phyloP scores from a whole-genome alignment of 2,797 vertebrate species.

The Gadopsis marmoratus region DNA sequence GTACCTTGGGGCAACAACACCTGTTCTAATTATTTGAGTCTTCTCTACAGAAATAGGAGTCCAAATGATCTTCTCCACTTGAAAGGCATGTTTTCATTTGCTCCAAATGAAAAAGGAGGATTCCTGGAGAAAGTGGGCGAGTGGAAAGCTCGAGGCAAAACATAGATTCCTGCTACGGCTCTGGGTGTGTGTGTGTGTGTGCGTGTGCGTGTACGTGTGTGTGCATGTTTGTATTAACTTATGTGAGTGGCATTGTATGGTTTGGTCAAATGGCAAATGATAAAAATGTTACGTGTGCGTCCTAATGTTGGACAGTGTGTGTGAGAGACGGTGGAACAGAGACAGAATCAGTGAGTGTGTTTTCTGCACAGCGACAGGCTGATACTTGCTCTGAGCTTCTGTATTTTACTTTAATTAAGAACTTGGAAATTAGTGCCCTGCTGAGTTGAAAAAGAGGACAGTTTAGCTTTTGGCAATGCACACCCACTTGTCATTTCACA shows the following conservation, averaged over 20 bases:
- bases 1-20: conserved; percentile 43
- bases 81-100: conserved; percentile 74
- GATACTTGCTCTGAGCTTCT: conserved; percentile 34
- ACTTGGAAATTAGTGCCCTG: conserved; percentile 47
- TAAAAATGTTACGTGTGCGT: conserved; percentile 24
- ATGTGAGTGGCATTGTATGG: conserved; percentile 14
- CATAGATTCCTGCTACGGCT: conserved; percentile 37
- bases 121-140: conserved; percentile 61
- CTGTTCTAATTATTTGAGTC: conserved; percentile 65
- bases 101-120: conserved; percentile 70
- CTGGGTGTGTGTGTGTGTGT: conserved; percentile 18
- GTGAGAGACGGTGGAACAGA: conserved; percentile 4
- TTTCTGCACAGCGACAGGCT: conserved; percentile 13
- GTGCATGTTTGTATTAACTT: conserved; percentile 21
- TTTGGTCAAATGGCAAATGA: conserved; percentile 33
- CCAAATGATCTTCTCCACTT: conserved; percentile 69
- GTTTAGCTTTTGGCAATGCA: conserved; percentile 50
- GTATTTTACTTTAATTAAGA: conserved; percentile 63
- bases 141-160: conserved; percentile 58
- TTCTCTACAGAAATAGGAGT: conserved; percentile 64
- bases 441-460: conserved; percentile 53
- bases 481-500: conserved; percentile 40
- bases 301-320: conserved; percentile 10
- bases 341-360: background rate
- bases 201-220: conserved; percentile 28